A percentile compares a stretch with the other conserved stretches of the same genome.
Conservation (phyloP, 2,888 invertebrate species). For the Eilema caniola region DNA sequence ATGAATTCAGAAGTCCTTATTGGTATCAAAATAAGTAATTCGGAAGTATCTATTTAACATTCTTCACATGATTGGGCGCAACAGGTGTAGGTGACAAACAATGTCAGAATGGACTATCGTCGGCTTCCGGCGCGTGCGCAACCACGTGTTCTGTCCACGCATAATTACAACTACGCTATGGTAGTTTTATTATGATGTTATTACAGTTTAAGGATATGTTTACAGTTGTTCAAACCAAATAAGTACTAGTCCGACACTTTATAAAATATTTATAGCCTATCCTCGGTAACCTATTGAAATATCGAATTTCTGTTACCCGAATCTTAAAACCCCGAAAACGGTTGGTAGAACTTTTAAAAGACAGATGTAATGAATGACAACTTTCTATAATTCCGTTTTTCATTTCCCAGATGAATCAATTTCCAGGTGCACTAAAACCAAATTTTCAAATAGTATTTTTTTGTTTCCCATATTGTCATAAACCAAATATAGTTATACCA, state of each 20-base stretch:
- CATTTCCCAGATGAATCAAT: too few relatives aligned
- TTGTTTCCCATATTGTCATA: too few relatives aligned
- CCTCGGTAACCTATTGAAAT: too few relatives aligned
- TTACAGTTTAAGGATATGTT: constrained; percentile 61
- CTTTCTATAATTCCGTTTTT: too few relatives aligned
- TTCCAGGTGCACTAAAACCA: too few relatives aligned
- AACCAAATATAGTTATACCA: too few relatives aligned
- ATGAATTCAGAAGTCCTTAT: neutral
- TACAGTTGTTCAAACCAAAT: constrained; percentile 49
- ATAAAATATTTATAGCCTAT: constrained; percentile 39
- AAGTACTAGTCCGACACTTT: constrained; percentile 30
- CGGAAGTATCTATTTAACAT: constrained; percentile 62
- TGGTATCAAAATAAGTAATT: constrained; percentile 38
- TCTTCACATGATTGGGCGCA: constrained; percentile 62
- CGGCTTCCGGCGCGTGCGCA: constrained; percentile 76
- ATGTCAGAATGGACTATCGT: constrained; percentile 63
- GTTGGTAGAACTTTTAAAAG: too few relatives aligned
- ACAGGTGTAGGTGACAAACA: constrained; percentile 67
- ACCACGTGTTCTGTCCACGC: constrained; percentile 68
- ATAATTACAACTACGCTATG: constrained; percentile 62
- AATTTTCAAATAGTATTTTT: too few relatives aligned
- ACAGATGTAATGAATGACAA: too few relatives aligned
- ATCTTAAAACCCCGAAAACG: too few relatives aligned
- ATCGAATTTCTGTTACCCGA: too few relatives aligned
- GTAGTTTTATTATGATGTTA: constrained; percentile 62